These are phyloP conservation scores for Drosophila seclusa DNA, from an alignment of 2,888 invertebrate species.

Conservation along the genomic window DNA sequence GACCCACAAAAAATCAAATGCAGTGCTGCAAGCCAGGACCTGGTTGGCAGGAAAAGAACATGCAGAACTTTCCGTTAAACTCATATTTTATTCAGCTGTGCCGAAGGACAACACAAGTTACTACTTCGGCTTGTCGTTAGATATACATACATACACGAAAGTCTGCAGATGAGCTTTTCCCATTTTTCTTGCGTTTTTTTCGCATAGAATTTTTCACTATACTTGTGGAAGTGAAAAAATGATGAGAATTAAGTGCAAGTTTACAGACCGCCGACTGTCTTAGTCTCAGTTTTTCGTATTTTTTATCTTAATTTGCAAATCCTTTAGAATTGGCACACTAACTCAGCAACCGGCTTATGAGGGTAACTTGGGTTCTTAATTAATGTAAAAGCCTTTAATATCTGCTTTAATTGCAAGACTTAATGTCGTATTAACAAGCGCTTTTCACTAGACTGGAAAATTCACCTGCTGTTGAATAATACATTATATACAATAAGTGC, in stretches of 20 bases:
- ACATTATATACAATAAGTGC: no score
- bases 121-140: slow-evolving; percentile 22
- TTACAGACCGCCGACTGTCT: slow-evolving; percentile 34
- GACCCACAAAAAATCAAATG: slow-evolving; percentile 38
- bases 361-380: slow-evolving; percentile 44
- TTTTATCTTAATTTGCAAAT: slow-evolving; percentile 52
- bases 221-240: slow-evolving; percentile 55
- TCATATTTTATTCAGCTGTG: slow-evolving; percentile 68
- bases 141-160: slow-evolving; percentile 28
- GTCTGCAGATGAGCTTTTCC: slow-evolving; percentile 57
- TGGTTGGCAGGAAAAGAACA: slow-evolving; percentile 51
- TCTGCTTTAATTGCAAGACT: slow-evolving; percentile 27
- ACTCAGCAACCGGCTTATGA: slow-evolving; percentile 43
- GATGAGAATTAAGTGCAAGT: slow-evolving; percentile 65
- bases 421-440: slow-evolving; percentile 3
- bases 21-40: slow-evolving; percentile 19
- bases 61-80: slow-evolving; percentile 56
- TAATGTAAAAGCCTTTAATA: slow-evolving; percentile 48
- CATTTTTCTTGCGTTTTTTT: slow-evolving; percentile 53
- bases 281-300: slow-evolving; percentile 4
- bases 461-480: neutral
- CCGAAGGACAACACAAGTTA: slow-evolving; percentile 52
- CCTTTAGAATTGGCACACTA: slow-evolving; percentile 26
- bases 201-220: slow-evolving; percentile 30
- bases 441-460: neutral